These are phyloP conservation scores for Anableps anableps DNA, from an alignment of 2,797 vertebrate genomes.

Conservation along the genomic window DNA sequence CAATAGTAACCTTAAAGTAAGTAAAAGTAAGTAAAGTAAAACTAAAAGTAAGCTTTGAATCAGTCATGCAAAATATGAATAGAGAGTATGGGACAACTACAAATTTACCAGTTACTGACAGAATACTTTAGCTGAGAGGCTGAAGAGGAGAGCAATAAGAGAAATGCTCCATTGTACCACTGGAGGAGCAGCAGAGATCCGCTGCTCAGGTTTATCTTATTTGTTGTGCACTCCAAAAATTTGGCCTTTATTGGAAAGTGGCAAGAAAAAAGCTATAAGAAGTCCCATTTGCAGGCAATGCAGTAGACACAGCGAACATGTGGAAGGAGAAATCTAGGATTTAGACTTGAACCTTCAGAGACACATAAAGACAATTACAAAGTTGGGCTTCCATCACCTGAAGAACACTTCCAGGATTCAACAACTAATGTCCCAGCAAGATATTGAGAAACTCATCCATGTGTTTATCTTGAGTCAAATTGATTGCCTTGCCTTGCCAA, in stretches of 20 bases:
- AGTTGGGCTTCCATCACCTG: not conserved
- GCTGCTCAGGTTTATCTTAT: not conserved
- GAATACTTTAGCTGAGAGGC: too few species aligned
- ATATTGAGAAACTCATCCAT: not conserved
- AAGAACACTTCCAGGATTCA: not conserved
- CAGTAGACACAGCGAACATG: not conserved
- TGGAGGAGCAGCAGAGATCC: not conserved
- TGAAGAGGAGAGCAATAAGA: too few species aligned
- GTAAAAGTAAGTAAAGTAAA: too few species aligned
- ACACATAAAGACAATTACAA: not conserved
- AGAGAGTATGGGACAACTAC: too few species aligned
- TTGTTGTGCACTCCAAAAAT: too few species aligned
- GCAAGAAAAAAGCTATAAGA: too few species aligned
- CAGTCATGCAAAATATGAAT: too few species aligned
- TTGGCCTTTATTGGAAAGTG: not conserved
- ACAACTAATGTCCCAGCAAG: not conserved
- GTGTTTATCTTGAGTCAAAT: too few species aligned
- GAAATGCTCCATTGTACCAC: too few species aligned
- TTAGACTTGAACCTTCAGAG: not conserved
- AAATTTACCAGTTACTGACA: too few species aligned
- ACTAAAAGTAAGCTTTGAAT: too few species aligned
- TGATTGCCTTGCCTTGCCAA: not conserved
- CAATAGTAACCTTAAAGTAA: too few species aligned
- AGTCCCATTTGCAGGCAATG: not conserved
- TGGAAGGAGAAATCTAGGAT: not conserved